A percentile compares a stretch with the other conserved stretches of the same genome.
Conservation (phyloP, 2,113 vertebrate genomes). For the Romanogobio albipinnatus region DNA sequence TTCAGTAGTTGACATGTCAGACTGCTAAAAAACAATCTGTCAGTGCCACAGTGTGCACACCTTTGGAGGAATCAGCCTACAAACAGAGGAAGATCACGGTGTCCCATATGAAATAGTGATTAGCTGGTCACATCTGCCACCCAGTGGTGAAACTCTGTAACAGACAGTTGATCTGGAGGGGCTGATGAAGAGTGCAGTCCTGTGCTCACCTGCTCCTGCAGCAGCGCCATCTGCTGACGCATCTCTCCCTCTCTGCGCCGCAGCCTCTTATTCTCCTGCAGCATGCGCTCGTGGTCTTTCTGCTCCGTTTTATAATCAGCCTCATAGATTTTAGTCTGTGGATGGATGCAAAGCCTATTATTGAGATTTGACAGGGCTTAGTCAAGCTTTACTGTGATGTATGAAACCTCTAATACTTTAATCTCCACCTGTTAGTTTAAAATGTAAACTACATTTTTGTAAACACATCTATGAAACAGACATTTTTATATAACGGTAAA, state of each 20-base stretch:
- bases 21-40: not conserved
- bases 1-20: not conserved
- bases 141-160: not conserved
- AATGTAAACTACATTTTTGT: no score
- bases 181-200: not conserved
- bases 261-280: conserved; percentile 77
- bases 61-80: not conserved
- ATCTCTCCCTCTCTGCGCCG: conserved; percentile 77
- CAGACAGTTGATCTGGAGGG: not conserved
- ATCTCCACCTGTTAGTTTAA: no score
- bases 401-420: no score
- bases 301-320: conserved; percentile 79
- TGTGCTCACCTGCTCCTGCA: conserved; percentile 78
- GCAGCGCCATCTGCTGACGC: conserved; percentile 78
- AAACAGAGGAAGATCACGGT: not conserved
- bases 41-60: not conserved
- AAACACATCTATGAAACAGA: no score
- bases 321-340: conserved; percentile 80
- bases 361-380: no score
- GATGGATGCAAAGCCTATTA: not conserved
- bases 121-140: not conserved
- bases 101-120: not conserved
- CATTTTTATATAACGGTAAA: not conserved
- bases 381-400: no score
- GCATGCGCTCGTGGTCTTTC: conserved; percentile 76